Base-by-base conservation (phyloP, 2,113 vertebrate species). In the Petromus typicus region DNA sequence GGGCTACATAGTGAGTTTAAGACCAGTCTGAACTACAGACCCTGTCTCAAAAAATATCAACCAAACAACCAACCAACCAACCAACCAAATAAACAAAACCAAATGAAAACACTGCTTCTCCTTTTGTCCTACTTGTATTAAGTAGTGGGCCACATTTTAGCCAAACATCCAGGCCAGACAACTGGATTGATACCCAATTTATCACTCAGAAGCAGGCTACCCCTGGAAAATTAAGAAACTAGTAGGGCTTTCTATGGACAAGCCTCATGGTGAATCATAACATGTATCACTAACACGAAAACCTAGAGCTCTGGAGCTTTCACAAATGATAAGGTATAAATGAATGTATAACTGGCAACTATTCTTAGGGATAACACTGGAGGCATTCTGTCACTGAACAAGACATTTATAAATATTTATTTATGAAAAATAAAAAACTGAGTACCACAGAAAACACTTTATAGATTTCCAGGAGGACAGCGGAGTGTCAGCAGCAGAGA, bases 391-490 rank as follows among this genome's bases (percentile, higher is more conserved):
- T 86, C n/a, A 7, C 32, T 80, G 51, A 71, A 48, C 13, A 71
- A 95, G 37, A 91, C 34, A 48, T 16, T 64, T 32, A 4, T 86
- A 57, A 8, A 3, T 66, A 73, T 86, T 93, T 93, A 17, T 56
- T 95, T 56, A 69, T 27, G n/a, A 92, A 81, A 69, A 9, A 91
- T 13, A n/a, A 83, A 61, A 81, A 66, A 34, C n/a, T n/a, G n/a
- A 22, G 63, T 79, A 85, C 25, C 48, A 48, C 48, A 79, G 61
- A 61, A 78, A 90, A 48, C 12, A 85, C 7, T 90, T 80, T 63
- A 73, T 17, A 86, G 57, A n/a, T n/a, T n/a, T n/a, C n/a, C n/a
- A n/a, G n/a, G n/a, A n/a, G n/a, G n/a, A n/a, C n/a, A n/a, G n/a
- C n/a, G n/a, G n/a, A n/a, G n/a, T n/a, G n/a, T n/a, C n/a, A n/a